Evolutionary conservation across 1,140 invertebrate genomes (phyloP).

Genomic region (Tigriopus japonicus): DNA sequence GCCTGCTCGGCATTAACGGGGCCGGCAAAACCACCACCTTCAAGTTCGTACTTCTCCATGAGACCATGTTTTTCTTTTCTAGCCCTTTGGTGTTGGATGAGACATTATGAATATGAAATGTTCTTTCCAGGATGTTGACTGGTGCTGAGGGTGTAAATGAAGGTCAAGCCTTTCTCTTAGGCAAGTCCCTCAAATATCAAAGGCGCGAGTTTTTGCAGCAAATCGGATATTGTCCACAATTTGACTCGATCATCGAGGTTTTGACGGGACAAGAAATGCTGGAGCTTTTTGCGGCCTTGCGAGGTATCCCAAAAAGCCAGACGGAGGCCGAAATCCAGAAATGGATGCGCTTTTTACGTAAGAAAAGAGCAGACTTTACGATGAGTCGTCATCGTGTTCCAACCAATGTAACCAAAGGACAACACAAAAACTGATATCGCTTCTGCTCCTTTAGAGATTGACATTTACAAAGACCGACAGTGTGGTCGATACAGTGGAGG

Average conservation of each 20-base stretch:
- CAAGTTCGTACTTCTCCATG: background rate
- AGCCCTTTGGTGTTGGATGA: no score
- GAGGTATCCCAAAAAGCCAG: constrained; percentile 26
- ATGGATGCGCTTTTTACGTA: background rate
- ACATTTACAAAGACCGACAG: background rate
- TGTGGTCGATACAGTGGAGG: constrained; percentile 39
- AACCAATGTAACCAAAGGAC: no score
- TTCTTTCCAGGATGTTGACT: constrained; percentile 25
- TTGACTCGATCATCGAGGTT: constrained; percentile 51
- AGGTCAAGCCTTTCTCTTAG: constrained; percentile 20
- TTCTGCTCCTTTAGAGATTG: background rate
- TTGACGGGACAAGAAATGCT: constrained; percentile 39
- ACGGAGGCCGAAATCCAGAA: background rate
- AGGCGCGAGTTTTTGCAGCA: constrained; percentile 18
- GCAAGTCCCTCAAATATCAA: constrained; percentile 16
- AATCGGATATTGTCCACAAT: constrained; percentile 58
- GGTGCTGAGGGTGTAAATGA: constrained; percentile 11
- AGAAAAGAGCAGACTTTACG: no score
- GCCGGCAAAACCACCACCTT: constrained; percentile 83
- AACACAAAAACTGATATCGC: no score
- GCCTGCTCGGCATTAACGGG: constrained; percentile 57
- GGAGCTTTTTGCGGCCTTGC: constrained; percentile 31
- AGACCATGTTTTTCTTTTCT: no score
- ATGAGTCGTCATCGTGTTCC: background rate
- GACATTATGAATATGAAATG: no score